Conservation (phyloP, 2,888 invertebrate species). For the Catonia carolina region DNA sequence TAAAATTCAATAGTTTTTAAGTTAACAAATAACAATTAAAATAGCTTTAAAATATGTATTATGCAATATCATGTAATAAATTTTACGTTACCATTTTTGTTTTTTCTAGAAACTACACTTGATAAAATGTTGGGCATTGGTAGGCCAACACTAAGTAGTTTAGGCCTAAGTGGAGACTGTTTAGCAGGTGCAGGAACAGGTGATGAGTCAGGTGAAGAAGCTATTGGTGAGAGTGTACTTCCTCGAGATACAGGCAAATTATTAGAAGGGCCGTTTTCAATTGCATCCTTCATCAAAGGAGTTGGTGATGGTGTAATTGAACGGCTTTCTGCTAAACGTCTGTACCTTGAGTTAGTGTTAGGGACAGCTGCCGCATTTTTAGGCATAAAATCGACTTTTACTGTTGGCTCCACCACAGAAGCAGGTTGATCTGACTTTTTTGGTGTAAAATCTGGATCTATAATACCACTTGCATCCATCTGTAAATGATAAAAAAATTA, state of each 20-base stretch:
- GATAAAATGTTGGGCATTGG: conserved; percentile 32
- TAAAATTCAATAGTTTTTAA: no score
- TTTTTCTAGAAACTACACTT: conserved; percentile 25
- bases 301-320: conserved; percentile 65
- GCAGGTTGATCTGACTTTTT: no score
- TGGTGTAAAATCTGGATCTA: conserved; percentile 30
- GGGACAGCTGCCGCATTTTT: conserved; percentile 22
- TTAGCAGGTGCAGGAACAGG: conserved; percentile 28
- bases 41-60: no score
- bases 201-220: conserved; percentile 30
- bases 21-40: no score
- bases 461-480: conserved; percentile 48
- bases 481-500: conserved; percentile 34
- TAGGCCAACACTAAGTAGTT: conserved; percentile 33
- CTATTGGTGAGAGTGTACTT: conserved; percentile 29
- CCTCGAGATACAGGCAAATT: neutral
- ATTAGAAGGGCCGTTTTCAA: neutral
- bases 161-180: conserved; percentile 29
- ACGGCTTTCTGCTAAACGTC: conserved; percentile 66
- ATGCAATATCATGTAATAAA: no score
- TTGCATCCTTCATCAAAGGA: conserved; percentile 19
- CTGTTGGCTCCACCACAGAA: conserved; percentile 4
- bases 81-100: conserved; percentile 23
- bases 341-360: conserved; percentile 46
- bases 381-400: conserved; percentile 24